Base-by-base conservation (phyloP, 2,113 vertebrate species). In the Herpetotheres cachinnans region DNA sequence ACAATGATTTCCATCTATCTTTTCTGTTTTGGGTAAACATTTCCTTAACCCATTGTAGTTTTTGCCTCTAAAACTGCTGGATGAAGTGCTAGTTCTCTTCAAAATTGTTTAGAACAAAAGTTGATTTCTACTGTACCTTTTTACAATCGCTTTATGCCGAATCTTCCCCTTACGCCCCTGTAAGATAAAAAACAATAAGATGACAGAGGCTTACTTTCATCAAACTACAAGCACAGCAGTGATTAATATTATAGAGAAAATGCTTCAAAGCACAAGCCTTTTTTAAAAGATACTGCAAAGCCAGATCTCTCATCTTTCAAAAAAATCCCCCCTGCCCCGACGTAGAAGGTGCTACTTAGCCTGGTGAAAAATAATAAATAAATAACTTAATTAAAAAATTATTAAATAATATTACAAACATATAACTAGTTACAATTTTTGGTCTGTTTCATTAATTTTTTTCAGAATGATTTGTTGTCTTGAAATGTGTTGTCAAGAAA, bases 211-310 rank as follows among this genome's bases (percentile, higher is more conserved):
- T 88, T 80, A 25, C 58, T 95, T 95, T 93, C 42, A 94, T 95
- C 77, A 40, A 29, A 29, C 22, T 61, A 73, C 46, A 66, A 81
- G n/a, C 44, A 70, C 12, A 71, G 10, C 5, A 65, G 18, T 61
- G 44, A 94, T 83, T 71, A 89, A 77, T 87, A 90, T 50, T 85
- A 67, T 10, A 92, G 20, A 71, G 24, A 62, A 96, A 94, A 82
- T 67, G 16, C 7, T 96, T 92, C 58, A 95, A 96, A 95, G 50
- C 9, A 20, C 16, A 49, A 50, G 26, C 5, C 10, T 63, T 79
- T 83, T 84, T 67, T 62, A 54, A 82, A 86, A 81, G 34, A 24
- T 55, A 59, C 11, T 86, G 46, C 21, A 87, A 92, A 58, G 5
- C 27, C 16, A 61, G 4, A 76, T 59, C 24, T 73, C 58, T 81